Conservation (phyloP, 2,797 vertebrate species). For the Peromyscus aztecus region DNA sequence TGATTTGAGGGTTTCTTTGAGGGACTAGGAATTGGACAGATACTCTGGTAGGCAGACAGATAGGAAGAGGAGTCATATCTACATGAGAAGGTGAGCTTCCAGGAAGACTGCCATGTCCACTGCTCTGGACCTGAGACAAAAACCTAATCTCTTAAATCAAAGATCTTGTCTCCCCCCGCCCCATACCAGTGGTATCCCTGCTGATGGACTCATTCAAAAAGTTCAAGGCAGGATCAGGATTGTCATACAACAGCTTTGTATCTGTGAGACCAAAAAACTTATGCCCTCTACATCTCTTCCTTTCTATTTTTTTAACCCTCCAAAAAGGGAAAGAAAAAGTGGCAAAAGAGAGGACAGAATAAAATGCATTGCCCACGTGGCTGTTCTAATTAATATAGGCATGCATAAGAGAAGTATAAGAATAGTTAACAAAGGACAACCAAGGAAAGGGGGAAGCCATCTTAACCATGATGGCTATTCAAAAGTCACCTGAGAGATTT, state of each 20-base stretch:
- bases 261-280: not conserved
- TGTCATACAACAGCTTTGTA: not conserved
- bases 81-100: not conserved
- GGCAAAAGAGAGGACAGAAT: not conserved
- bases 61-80: not conserved
- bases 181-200: not conserved
- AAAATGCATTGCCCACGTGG: not conserved
- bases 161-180: not conserved
- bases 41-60: not conserved
- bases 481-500: not conserved
- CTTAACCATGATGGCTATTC: not conserved
- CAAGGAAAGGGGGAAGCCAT: not conserved
- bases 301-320: not conserved
- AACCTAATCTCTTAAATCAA: not conserved
- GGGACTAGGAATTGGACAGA: too few relatives aligned
- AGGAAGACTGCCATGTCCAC: not conserved
- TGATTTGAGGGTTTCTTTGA: not conserved
- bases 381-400: not conserved
- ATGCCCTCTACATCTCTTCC: too few relatives aligned
- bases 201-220: not conserved
- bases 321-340: too few relatives aligned
- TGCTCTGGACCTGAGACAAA: not conserved
- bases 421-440: not conserved
- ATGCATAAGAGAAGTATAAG: not conserved
- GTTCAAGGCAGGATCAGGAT: not conserved